A percentile compares a stretch with the other conserved stretches of the same genome.
Evolutionary conservation across 2,888 invertebrate species (phyloP).

Genomic region (Pecten maximus): DNA sequence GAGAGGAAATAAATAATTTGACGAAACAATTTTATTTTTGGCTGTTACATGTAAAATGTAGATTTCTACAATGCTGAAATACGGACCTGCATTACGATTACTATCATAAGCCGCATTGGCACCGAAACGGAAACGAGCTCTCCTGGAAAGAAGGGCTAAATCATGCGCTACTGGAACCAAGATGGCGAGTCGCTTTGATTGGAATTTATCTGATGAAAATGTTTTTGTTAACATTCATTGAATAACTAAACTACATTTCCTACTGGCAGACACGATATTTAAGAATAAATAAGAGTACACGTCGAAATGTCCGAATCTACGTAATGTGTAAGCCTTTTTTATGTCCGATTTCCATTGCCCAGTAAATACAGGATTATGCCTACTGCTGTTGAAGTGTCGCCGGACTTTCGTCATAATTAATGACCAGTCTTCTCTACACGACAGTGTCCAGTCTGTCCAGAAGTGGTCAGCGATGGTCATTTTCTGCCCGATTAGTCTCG

Average conservation of each 20-base stretch:
- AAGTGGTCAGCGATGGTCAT: neutral
- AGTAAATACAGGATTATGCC: neutral
- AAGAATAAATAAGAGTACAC: neutral
- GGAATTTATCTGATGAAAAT: neutral
- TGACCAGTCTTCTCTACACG: neutral
- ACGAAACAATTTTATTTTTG: too few species aligned
- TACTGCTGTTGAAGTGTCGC: neutral
- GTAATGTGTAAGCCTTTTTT: neutral
- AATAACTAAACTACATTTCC: neutral
- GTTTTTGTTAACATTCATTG: conserved; percentile 29
- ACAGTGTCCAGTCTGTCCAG: conserved; percentile 21
- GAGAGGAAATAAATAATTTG: too few species aligned
- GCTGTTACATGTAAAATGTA: neutral
- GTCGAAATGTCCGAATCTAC: neutral
- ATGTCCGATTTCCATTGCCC: neutral
- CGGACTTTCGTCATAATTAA: neutral
- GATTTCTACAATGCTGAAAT: neutral
- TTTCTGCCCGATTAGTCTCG: neutral
- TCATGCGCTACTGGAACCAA: neutral
- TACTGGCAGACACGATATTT: neutral
- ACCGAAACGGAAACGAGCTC: conserved; percentile 23
- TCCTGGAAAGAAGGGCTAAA: neutral
- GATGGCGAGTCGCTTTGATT: neutral
- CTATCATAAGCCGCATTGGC: neutral
- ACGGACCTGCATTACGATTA: neutral